phyloP scores from a whole-genome alignment of 2,888 invertebrate species.

The Tetragonisca angustula region DNA sequence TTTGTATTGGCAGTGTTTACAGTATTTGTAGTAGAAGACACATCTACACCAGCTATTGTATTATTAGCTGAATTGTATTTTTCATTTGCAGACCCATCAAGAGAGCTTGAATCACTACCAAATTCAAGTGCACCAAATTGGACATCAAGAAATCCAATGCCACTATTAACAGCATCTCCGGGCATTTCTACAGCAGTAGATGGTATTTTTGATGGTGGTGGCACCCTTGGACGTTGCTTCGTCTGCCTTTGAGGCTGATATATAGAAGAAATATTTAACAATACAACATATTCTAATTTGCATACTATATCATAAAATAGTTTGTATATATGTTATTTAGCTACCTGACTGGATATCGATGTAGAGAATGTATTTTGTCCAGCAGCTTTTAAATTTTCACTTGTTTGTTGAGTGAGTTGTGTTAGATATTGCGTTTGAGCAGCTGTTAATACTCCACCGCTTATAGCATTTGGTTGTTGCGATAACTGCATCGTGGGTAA shows the following conservation, averaged over 20 bases:
- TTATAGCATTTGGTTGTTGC: conserved; percentile 83
- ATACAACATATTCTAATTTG: conserved; percentile 19
- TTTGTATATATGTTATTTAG: conserved; percentile 11
- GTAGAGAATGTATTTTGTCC: conserved; percentile 81
- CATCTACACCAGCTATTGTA: conserved; percentile 78
- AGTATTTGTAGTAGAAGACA: conserved; percentile 73
- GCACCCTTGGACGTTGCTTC: conserved; percentile 81
- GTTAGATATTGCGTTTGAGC: conserved; percentile 87
- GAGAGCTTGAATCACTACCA: conserved; percentile 86
- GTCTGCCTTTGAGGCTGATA: conserved; percentile 78
- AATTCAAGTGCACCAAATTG: conserved; percentile 96
- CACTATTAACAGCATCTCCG: conserved; percentile 91
- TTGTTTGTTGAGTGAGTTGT: conserved; percentile 86
- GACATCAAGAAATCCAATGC: conserved; percentile 93
- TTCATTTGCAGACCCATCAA: conserved; percentile 83
- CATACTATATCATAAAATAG: conserved; percentile 35
- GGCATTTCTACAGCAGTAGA: conserved; percentile 98
- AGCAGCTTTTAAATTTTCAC: conserved; percentile 85
- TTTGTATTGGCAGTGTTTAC: conserved; percentile 75
- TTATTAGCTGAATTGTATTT: conserved; percentile 84
- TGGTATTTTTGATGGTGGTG: conserved; percentile 90
- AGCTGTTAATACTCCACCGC: conserved; percentile 84
- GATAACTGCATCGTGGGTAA: conserved; percentile 81
- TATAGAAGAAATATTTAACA: conserved; percentile 15
- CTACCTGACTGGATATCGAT: conserved; percentile 78